Evolutionary conservation across 2,113 vertebrate species (phyloP).

Genomic region (Calidris pugnax): DNA sequence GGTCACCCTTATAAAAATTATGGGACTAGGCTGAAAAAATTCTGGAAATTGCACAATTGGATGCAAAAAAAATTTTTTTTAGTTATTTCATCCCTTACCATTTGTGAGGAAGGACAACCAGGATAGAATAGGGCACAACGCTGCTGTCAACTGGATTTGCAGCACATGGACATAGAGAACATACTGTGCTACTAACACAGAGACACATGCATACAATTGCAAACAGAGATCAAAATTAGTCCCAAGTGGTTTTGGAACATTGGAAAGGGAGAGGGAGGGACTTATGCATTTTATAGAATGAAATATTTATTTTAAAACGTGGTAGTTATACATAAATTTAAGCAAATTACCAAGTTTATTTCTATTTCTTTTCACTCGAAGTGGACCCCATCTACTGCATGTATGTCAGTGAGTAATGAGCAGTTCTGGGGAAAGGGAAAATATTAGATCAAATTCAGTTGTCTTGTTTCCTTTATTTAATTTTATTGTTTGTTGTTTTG

Average conservation of each 20-base stretch:
- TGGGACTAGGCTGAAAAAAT: background rate
- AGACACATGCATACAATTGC: background rate
- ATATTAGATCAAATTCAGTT: background rate
- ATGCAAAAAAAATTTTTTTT: background rate
- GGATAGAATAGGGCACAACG: background rate
- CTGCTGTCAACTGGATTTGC: slow-evolving; percentile 15
- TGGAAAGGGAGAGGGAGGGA: background rate
- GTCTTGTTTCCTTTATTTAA: background rate
- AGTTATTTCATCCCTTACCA: background rate
- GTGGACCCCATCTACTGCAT: background rate
- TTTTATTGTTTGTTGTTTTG: background rate
- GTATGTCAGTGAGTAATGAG: background rate
- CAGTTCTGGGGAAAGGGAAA: background rate
- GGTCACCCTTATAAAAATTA: background rate
- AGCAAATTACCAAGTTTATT: background rate
- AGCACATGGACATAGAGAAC: slow-evolving; percentile 9
- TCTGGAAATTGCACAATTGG: background rate
- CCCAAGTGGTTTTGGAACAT: background rate
- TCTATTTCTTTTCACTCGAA: background rate
- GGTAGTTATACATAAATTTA: background rate
- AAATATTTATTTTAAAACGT: slow-evolving; percentile 19
- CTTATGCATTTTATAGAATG: background rate
- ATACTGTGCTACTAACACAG: background rate
- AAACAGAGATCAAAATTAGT: slow-evolving; percentile 35
- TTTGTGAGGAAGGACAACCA: background rate